Percentiles rank a stretch among this genome's conserved stretches.
Evolutionary conservation across 2,113 vertebrate species (phyloP).

Genomic region (Myotis yumanensis): DNA sequence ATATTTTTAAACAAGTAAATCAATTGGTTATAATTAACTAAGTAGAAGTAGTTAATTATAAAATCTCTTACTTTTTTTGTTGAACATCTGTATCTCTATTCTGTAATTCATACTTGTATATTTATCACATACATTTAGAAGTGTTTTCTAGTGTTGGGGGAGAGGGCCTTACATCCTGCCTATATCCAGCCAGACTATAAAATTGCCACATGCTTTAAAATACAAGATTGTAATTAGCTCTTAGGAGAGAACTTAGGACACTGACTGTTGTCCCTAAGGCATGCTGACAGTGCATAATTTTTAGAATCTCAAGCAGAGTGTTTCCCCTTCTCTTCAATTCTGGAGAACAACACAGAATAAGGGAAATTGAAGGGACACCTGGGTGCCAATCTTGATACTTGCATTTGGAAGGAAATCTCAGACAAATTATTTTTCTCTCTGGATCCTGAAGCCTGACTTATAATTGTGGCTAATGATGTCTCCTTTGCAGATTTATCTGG

Average conservation of each 20-base stretch:
- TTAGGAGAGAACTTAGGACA: not conserved
- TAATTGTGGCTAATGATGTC: not conserved
- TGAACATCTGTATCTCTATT: not conserved
- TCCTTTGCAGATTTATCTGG: not conserved
- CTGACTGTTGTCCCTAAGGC: not conserved
- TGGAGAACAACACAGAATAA: not conserved
- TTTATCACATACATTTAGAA: not conserved
- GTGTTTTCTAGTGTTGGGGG: not conserved
- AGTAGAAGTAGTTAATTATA: not conserved
- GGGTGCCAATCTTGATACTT: not conserved
- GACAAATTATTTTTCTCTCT: not conserved
- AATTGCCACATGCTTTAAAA: not conserved
- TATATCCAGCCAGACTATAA: not conserved
- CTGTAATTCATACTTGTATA: not conserved
- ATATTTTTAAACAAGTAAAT: not conserved
- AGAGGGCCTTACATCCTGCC: not conserved
- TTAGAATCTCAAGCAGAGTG: not conserved
- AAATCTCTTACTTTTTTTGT: not conserved
- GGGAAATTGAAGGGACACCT: not conserved
- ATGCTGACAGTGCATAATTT: not conserved
- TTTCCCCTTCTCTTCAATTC: not conserved
- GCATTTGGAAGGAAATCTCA: not conserved
- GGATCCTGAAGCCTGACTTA: not conserved
- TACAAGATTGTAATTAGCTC: not conserved
- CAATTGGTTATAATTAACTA: not conserved